phyloP scores from a whole-genome alignment of 1,140 invertebrate species.

The Drosophila parabipectinata region DNA sequence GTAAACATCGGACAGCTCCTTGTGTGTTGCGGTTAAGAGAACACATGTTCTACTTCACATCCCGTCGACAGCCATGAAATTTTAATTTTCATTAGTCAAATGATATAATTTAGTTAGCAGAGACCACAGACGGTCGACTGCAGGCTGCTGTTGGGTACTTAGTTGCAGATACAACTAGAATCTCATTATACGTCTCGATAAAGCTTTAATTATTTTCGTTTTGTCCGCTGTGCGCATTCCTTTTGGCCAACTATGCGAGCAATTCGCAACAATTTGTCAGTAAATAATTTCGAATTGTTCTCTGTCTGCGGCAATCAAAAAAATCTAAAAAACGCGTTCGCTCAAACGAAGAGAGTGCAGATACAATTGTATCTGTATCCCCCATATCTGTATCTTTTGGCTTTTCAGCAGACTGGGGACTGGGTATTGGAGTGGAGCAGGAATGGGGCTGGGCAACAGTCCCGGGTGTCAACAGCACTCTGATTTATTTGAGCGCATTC shows the following conservation, averaged over 20 bases:
- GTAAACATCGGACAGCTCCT: conserved; percentile 75
- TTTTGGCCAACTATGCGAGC: conserved; percentile 50
- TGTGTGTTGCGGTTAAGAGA: conserved; percentile 68
- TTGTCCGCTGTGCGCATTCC: conserved; percentile 68
- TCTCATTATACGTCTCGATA: conserved; percentile 50
- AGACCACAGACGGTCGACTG: conserved; percentile 7
- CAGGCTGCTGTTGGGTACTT: conserved; percentile 28
- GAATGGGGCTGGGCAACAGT: conserved; percentile 41
- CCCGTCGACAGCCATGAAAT: conserved; percentile 56
- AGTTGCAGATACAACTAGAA: conserved; percentile 30
- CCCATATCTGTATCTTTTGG: conserved; percentile 6
- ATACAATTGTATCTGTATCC: conserved; percentile 34
- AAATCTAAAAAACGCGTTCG: conserved; percentile 51
- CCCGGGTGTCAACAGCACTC: conserved; percentile 77
- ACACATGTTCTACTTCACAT: conserved; percentile 75
- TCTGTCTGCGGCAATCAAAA: conserved; percentile 44
- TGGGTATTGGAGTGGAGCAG: conserved; percentile 13
- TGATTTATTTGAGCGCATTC: conserved; percentile 83
- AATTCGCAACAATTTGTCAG: conserved; percentile 83
- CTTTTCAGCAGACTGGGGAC: conserved; percentile 6
- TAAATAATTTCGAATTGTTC: conserved; percentile 80
- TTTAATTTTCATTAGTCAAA: conserved; percentile 68
- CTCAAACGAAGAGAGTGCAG: conserved; percentile 17
- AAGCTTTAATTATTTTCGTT: conserved; percentile 66
- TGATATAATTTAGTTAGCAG: conserved; percentile 45